phyloP scores from a whole-genome alignment of 2,888 invertebrate species.

The Taphrorychus bicolor region DNA sequence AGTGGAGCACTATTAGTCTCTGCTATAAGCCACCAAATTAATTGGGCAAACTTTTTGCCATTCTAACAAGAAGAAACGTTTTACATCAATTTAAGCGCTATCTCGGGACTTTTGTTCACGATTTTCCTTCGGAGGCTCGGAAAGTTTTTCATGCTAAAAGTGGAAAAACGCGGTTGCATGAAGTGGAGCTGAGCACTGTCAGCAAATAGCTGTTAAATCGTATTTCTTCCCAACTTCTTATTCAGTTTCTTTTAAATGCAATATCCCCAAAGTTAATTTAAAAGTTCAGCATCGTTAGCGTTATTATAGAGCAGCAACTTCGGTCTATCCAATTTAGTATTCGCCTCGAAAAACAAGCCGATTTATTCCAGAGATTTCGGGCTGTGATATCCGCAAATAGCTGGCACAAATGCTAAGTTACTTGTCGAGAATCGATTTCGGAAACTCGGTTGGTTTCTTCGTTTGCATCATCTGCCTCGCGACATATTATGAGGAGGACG shows the following conservation, averaged over 20 bases:
- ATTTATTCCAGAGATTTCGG: constrained; percentile 24
- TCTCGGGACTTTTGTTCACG: constrained; percentile 1
- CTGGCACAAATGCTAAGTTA: constrained; percentile 5
- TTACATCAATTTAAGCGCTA: constrained; percentile 14
- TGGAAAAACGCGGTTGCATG: neutral
- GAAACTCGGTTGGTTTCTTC: neutral
- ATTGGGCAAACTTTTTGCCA: constrained; percentile 16
- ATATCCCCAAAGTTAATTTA: constrained; percentile 29
- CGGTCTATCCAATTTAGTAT: constrained; percentile 17
- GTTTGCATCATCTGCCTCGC: neutral
- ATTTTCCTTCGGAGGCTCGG: neutral
- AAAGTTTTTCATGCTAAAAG: neutral
- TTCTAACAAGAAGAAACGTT: constrained; percentile 14
- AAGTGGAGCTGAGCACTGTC: neutral
- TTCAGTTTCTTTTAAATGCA: constrained; percentile 20
- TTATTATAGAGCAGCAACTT: constrained; percentile 14
- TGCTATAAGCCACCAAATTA: constrained; percentile 24
- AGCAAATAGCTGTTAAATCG: neutral
- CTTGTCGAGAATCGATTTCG: constrained; percentile 11
- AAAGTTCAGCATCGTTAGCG: constrained; percentile 24
- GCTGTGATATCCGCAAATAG: constrained; percentile 23
- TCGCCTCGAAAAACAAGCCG: constrained; percentile 15
- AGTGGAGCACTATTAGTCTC: constrained; percentile 44
- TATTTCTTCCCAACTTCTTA: neutral
- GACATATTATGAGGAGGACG: neutral